Conservation (phyloP, 1,140 invertebrate genomes). For the Saxidomus purpurata region DNA sequence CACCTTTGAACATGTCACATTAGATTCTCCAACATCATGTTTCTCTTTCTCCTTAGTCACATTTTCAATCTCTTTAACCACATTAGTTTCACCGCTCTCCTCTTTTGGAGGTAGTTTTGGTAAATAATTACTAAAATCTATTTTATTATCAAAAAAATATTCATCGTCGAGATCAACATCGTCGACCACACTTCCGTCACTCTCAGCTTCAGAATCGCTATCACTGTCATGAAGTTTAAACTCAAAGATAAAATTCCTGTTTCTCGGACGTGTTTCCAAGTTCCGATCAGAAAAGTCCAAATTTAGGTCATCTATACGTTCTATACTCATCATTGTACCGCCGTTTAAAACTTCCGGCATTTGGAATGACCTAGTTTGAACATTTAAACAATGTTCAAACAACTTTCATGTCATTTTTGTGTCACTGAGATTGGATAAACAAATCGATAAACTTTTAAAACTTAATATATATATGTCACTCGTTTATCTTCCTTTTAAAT, state of each 20-base stretch:
- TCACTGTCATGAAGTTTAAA: constrained; percentile 40
- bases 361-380: background rate
- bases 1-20: constrained; percentile 28
- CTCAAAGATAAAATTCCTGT: constrained; percentile 1
- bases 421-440: too few species aligned
- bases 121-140: constrained; percentile 44
- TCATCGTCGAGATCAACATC: constrained; percentile 58
- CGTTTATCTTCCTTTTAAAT: too few species aligned
- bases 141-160: constrained; percentile 57
- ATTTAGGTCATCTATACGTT: constrained; percentile 39
- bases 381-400: too few species aligned
- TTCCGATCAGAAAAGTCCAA: constrained; percentile 50
- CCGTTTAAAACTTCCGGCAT: background rate
- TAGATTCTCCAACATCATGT: background rate
- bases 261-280: constrained; percentile 3
- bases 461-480: too few species aligned
- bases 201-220: background rate
- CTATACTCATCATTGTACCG: background rate
- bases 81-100: background rate
- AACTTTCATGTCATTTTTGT: too few species aligned
- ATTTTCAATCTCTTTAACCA: background rate
- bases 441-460: too few species aligned
- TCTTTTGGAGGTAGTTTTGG: constrained; percentile 30
- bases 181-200: constrained; percentile 8
- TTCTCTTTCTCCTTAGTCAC: background rate